These are phyloP conservation scores for Idaea biselata DNA, from an alignment of 2,888 invertebrate species.

Conservation along the genomic window DNA sequence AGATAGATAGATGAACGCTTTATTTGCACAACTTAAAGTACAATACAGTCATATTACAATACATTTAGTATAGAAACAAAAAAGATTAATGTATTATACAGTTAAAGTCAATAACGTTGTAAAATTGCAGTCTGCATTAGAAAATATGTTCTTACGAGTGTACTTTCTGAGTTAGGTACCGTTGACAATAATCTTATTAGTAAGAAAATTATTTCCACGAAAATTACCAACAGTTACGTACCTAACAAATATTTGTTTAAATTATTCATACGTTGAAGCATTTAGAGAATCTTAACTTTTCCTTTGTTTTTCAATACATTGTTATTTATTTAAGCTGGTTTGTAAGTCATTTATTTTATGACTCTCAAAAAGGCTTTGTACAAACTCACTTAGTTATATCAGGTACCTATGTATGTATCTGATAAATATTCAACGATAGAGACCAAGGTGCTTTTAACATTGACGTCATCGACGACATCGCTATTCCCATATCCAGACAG, in stretches of 20 bases:
- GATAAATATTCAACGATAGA: not conserved
- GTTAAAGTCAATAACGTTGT: no score
- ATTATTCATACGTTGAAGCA: not conserved
- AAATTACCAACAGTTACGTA: no score
- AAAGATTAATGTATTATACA: no score
- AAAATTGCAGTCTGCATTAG: no score
- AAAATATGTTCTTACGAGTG: no score
- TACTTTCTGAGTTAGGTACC: no score
- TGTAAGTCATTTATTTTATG: not conserved
- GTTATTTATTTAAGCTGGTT: not conserved
- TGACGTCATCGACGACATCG: not conserved
- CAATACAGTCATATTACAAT: no score
- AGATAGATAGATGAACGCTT: no score
- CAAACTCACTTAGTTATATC: not conserved
- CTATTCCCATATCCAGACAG: not conserved
- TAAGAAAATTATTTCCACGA: not conserved
- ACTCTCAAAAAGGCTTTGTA: not conserved
- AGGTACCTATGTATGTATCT: not conserved
- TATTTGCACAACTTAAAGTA: no score
- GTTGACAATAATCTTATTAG: no score
- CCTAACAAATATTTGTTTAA: not conserved
- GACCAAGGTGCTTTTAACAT: not conserved
- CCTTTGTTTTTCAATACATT: not conserved
- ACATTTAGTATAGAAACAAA: no score
- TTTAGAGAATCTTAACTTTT: not conserved